Evolutionary conservation across 2,888 invertebrate species (phyloP), one percentile per base, ranked within the genome.

Genomic region (Diarsia brunnea): DNA sequence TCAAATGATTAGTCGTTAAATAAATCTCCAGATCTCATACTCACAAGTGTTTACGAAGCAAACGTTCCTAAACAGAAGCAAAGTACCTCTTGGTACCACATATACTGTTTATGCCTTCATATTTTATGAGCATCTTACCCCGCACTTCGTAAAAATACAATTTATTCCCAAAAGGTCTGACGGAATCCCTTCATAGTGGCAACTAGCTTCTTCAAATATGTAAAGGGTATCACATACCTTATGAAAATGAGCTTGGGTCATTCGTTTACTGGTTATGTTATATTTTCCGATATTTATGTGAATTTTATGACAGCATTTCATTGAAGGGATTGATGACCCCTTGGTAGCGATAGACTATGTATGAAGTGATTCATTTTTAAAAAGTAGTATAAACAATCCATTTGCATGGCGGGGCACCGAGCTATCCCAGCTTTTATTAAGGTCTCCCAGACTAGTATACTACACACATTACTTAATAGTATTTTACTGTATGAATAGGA

Each of bases 101-200:
- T 63, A 55, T 47, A 65, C 61, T 53, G 53, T 84, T 71, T 71
- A 74, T 63, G 43, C 21, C 38, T 82, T 83, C 58, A 78, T 77
- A 69, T 80, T 85, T 85, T 78, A 85, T 64, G 78, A 78, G 69
- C 53, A 51, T 58, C 69, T 49, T 31, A 72, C 45, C 49, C 67
- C 58, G 45, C 75, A 74, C 77, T 85, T 75, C 77, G 79, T 82
- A 74, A 84, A 84, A 75, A 80, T 80, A 80, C 67, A 75, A 69
- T 73, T 69, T 78, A 75, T 67, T n/a, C 73, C 66, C 73, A 55
- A 78, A 78, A 78, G 83, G 60, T 63, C 67, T 65, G 60, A 72
- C n/a, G 76, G 66, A 73, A 80, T 73, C 71, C 80, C 71, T 73
- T 72, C 73, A 80, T 53, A 80, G 83, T 64, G 45, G 63, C 68